These are phyloP conservation scores for Neodiprion pinetum DNA, from an alignment of 1,140 invertebrate species.

Conservation along the genomic window DNA sequence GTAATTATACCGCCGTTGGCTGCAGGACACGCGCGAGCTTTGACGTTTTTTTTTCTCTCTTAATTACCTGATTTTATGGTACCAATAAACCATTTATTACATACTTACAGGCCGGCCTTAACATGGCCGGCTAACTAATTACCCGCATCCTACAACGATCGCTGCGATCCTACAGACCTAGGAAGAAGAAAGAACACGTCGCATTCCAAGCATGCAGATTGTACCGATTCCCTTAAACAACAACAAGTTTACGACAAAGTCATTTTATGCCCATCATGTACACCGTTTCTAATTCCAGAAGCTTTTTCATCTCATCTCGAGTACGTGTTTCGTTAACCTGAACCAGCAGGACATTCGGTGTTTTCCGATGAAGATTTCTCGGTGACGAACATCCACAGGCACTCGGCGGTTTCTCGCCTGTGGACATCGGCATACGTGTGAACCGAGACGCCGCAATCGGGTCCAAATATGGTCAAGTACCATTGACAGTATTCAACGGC, in stretches of 20 bases:
- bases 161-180: neutral
- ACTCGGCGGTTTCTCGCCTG: slow-evolving; percentile 28
- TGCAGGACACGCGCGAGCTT: neutral
- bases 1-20: neutral
- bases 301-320: too few species aligned
- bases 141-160: neutral
- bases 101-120: neutral
- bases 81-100: slow-evolving; percentile 2
- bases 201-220: too few species aligned
- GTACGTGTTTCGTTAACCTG: too few species aligned
- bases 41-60: neutral
- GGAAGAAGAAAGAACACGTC: too few species aligned
- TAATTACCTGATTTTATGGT: neutral
- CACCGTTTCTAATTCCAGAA: too few species aligned
- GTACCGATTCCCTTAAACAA: too few species aligned
- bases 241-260: too few species aligned
- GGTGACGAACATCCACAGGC: slow-evolving; percentile 31
- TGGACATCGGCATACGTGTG: slow-evolving; percentile 29
- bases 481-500: slow-evolving; percentile 28
- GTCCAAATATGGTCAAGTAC: slow-evolving; percentile 31
- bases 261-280: too few species aligned
- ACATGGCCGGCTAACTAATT: neutral
- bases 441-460: slow-evolving; percentile 32
- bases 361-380: slow-evolving; percentile 5
- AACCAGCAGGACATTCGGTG: neutral